A percentile compares a stretch with the other conserved stretches of the same genome.
These are phyloP conservation scores for Dasysyrphus tricinctus DNA, from an alignment of 2,888 invertebrate genomes.

Conservation along the genomic window DNA sequence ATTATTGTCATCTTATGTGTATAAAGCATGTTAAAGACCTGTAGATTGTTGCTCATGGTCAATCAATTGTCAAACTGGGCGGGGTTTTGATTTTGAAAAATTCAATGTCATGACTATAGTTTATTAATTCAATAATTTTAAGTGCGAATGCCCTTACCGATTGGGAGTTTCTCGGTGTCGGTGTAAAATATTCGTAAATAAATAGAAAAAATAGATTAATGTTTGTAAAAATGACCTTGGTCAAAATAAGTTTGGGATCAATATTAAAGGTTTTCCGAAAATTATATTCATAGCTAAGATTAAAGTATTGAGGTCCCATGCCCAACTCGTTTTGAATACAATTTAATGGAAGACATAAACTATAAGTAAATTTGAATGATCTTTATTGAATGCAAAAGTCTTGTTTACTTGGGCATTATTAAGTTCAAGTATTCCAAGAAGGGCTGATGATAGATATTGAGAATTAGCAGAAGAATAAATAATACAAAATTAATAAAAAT, in stretches of 20 bases:
- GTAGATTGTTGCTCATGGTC: conserved; percentile 41
- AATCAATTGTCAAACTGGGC: conserved; percentile 40
- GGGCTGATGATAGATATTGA: too few relatives aligned
- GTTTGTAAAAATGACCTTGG: neutral
- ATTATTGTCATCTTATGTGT: neutral
- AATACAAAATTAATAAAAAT: too few relatives aligned
- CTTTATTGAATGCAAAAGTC: too few relatives aligned
- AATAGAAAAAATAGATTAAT: neutral
- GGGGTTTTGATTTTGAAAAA: conserved; percentile 40
- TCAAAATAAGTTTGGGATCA: neutral
- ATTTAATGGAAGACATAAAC: neutral
- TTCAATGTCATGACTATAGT: conserved; percentile 16
- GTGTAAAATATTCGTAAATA: neutral
- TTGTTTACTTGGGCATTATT: too few relatives aligned
- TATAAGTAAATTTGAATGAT: too few relatives aligned
- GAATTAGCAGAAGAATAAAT: too few relatives aligned
- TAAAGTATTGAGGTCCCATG: neutral
- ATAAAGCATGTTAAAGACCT: neutral
- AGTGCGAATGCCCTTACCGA: neutral
- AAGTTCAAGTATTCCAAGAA: too few relatives aligned
- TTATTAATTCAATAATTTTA: conserved; percentile 18
- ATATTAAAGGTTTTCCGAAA: neutral
- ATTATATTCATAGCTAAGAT: neutral
- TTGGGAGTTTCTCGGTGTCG: conserved; percentile 14
- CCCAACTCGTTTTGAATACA: neutral